These are phyloP conservation scores for Epinotia ramella DNA, from an alignment of 2,888 invertebrate genomes.

Conservation along the genomic window DNA sequence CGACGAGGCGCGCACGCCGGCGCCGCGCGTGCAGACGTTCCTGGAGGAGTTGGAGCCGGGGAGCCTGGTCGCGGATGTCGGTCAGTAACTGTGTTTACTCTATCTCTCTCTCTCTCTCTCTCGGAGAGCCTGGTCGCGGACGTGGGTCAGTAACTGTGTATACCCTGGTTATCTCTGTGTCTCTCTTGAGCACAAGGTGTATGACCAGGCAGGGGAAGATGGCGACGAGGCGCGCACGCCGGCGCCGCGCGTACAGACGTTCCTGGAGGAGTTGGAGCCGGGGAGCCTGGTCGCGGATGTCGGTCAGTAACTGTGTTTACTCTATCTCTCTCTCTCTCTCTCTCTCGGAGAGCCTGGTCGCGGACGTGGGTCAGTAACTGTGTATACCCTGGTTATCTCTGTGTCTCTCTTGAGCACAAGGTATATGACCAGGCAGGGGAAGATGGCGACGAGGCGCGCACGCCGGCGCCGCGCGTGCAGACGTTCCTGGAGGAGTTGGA, in stretches of 20 bases:
- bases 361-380: too few species aligned
- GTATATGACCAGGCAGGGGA: constrained; percentile 97
- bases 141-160: too few species aligned
- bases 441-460: constrained; percentile 75
- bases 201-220: constrained; percentile 94
- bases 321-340: neutral
- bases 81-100: too few species aligned
- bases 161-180: too few species aligned
- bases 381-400: neutral
- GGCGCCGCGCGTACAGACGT: constrained; percentile 92
- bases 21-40: constrained; percentile 93
- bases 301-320: constrained; percentile 85
- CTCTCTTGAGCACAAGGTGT: constrained; percentile 98
- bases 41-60: constrained; percentile 95
- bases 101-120: too few species aligned
- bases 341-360: too few species aligned
- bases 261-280: constrained; percentile 94
- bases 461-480: constrained; percentile 90
- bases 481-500: constrained; percentile 94
- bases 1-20: constrained; percentile 73
- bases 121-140: too few species aligned
- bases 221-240: constrained; percentile 73
- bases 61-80: constrained; percentile 96
- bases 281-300: constrained; percentile 98
- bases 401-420: constrained; percentile 90